These are phyloP conservation scores for Drosophila helvetica DNA, from an alignment of 2,888 invertebrate species.

Conservation along the genomic window DNA sequence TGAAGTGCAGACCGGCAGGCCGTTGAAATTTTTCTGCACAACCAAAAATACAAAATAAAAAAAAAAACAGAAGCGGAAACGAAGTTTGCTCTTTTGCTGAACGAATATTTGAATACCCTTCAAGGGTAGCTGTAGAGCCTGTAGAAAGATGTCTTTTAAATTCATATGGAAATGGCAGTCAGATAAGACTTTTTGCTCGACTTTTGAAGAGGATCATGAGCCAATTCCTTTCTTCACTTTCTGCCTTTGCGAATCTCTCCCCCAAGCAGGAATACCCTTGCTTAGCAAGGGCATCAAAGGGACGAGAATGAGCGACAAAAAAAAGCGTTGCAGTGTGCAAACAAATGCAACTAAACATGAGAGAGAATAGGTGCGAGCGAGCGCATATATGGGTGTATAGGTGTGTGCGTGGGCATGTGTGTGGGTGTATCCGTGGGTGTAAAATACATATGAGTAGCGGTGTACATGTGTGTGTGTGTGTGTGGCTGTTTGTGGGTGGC, in stretches of 20 bases:
- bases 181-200: too few species aligned
- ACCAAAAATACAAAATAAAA: constrained; percentile 31
- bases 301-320: constrained; percentile 10
- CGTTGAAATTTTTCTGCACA: constrained; percentile 59
- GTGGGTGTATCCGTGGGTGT: constrained; percentile 3
- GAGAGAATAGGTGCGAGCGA: constrained; percentile 9
- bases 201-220: too few species aligned
- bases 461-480: background rate
- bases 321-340: constrained; percentile 19
- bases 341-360: constrained; percentile 44
- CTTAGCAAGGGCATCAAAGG: background rate
- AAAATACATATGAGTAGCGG: background rate
- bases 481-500: constrained; percentile 21
- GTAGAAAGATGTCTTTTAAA: background rate
- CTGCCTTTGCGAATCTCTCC: too few species aligned
- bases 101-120: background rate
- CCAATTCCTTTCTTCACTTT: too few species aligned
- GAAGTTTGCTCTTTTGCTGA: background rate
- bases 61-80: background rate
- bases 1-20: constrained; percentile 48
- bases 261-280: background rate
- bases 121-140: background rate
- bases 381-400: background rate
- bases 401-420: background rate
- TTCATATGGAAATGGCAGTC: too few species aligned